phyloP scores from a whole-genome alignment of 2,113 vertebrate species.

The Cacatua alba region DNA sequence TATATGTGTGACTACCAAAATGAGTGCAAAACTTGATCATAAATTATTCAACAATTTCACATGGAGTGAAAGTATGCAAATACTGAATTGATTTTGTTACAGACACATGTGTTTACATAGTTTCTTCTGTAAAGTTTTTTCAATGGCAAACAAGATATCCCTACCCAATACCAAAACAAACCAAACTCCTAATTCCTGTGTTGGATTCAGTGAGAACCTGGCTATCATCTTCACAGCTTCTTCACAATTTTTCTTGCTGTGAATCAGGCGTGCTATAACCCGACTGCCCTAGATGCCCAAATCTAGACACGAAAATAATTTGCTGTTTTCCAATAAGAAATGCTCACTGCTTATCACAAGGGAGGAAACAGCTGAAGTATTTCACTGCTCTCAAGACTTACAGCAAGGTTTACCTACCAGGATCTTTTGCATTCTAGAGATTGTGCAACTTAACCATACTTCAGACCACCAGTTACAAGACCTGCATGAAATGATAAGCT shows the following conservation, averaged over 20 bases:
- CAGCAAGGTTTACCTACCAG: not conserved
- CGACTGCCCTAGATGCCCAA: not conserved
- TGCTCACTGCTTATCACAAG: rapidly evolving
- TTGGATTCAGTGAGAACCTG: not conserved
- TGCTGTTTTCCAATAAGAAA: not conserved
- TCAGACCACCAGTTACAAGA: not conserved
- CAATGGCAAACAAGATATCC: not conserved
- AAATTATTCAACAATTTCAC: not conserved
- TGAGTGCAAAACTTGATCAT: not conserved
- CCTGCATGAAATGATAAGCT: not conserved
- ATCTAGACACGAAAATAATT: not conserved
- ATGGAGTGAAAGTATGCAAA: not conserved
- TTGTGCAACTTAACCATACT: not conserved
- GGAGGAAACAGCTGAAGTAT: not conserved
- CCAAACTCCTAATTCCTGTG: not conserved
- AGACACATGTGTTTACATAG: not conserved
- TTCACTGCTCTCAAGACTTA: not conserved
- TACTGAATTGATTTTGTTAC: not conserved
- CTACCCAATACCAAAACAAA: not conserved
- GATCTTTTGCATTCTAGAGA: not conserved
- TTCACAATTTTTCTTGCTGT: not conserved
- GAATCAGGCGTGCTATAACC: not conserved
- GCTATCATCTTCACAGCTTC: not conserved
- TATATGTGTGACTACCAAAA: not conserved
- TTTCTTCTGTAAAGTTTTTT: not conserved